Base-by-base conservation (phyloP, 2,888 invertebrate genomes). In the Phrixothrix hirtus region DNA sequence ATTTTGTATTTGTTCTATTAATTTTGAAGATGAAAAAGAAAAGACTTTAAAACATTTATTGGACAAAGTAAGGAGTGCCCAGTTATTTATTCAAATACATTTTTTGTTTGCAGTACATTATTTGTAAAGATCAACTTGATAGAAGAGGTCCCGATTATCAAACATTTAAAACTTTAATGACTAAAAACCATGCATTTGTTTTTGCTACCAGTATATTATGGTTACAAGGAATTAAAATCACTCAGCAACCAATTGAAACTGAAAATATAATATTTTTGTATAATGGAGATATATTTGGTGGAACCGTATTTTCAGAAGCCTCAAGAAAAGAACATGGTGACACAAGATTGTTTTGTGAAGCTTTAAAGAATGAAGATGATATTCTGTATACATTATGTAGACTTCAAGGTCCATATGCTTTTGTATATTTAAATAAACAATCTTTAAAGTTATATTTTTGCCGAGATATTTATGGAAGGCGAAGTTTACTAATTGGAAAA, bases 221-320 rank as follows among this genome's bases (percentile, higher is more conserved):
- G 89, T 87, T 92, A 74, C 91, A 95, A 77, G 95, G 95, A 1
- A 52, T 60, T 1, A 46, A 72, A 11, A 67, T 85, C 1, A 80
- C 81, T 1, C 62, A 66, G 17, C 96, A 96, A 71, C 96, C 96
- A 0, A 42, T 81, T 15, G 80, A 83, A 70, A 74, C 75, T 6
- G 70, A 79, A 26, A 78, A 80, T 14, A 86, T 88, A 57, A 70
- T 87, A 43, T 77, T 96, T 45, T 73, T 94, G 13, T 94, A 89
- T 79, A 96, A 96, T 79, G 96, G 95, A 16, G 95, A 97, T 76
- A 82, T 93, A 59, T 95, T 88, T 76, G 83, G 78, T 56, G 80
- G 55, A 34, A 14, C 66, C 16, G 30, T 42, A 29, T 62, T 68
- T 17, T 38, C 63, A 27, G 57, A 79, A 61, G 70, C 77, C 17